phyloP scores from a whole-genome alignment of 1,140 invertebrate species.

The Macrobrachium nipponense region DNA sequence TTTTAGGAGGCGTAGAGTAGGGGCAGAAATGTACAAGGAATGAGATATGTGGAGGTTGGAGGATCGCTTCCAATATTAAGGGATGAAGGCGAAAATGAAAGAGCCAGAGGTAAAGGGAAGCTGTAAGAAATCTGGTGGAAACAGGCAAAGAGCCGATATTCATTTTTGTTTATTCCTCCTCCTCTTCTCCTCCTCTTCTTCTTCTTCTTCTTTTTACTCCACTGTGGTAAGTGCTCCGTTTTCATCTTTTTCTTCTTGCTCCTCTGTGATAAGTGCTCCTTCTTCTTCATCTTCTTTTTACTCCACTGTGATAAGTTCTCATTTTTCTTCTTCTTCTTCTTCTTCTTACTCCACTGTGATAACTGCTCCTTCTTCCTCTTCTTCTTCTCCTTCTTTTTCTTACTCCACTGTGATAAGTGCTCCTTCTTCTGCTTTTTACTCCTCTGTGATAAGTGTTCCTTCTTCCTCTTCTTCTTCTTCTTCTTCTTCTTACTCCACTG shows the following conservation, averaged over 20 bases:
- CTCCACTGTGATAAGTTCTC: background rate
- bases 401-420: no score
- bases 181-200: background rate
- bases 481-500: background rate
- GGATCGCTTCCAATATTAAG: no score
- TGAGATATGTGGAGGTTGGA: no score
- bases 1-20: no score
- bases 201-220: background rate
- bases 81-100: no score
- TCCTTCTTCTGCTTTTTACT: no score
- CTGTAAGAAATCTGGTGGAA: no score
- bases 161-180: background rate
- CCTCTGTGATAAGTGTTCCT: no score
- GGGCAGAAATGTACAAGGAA: no score
- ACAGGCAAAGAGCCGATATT: background rate
- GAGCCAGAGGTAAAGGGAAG: no score
- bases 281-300: constrained; percentile 1
- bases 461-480: background rate
- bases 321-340: background rate
- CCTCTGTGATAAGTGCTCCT: no score
- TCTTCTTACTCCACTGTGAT: background rate
- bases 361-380: no score
- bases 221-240: background rate
- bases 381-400: background rate
- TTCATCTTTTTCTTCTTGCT: background rate